Base-by-base conservation (phyloP, 2,797 vertebrate species). In the Ctenopoma multispine region DNA sequence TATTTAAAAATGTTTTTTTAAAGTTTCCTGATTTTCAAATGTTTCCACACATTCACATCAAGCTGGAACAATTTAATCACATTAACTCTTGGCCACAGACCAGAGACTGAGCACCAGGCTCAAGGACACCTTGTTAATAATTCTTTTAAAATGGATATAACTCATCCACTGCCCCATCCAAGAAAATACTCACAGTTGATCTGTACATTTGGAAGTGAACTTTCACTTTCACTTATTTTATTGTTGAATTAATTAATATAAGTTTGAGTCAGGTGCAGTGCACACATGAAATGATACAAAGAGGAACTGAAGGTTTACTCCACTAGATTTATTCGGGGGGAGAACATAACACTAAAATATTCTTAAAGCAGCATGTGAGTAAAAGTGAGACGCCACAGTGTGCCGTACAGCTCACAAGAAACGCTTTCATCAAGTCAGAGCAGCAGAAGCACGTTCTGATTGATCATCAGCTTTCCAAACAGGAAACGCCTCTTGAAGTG, bases 31-130 rank as follows among this genome's bases (percentile, higher is more conserved):
- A 47, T 29, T 54, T 46, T 46, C 7, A 24, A 29, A 58, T 4
- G 8, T 27, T 54, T 44, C 15, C 18, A n/a, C 10, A 56, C 21
- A 31, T 55, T 55, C 13, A 46, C 11, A 36, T 12, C 17, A 17
- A 15, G 8, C 40, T 27, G 21, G 3, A 47, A 9, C 17, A 1
- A 55, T 62, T 54, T 47, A 64, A 64, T 65, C 54, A 46, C 61
- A 64, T 64, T 59, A 44, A 38, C 38, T 10, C 21, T 29, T 72
- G 62, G 62, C 47, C 47, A 44, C 17, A 59, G 27, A 58, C 47
- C 17, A 18, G 3, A 7, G 29, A 6, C 34, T 8, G 8, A 54
- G 20, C n/a, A 44, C 53, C 4, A 0, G 14, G 20, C 29, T 47
- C 41, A 69, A 59, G 47, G 47, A 36, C 56, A 60, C 55, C 55